These are phyloP conservation scores for Glyptemys insculpta DNA, from an alignment of 2,797 vertebrate species.

Conservation along the genomic window DNA sequence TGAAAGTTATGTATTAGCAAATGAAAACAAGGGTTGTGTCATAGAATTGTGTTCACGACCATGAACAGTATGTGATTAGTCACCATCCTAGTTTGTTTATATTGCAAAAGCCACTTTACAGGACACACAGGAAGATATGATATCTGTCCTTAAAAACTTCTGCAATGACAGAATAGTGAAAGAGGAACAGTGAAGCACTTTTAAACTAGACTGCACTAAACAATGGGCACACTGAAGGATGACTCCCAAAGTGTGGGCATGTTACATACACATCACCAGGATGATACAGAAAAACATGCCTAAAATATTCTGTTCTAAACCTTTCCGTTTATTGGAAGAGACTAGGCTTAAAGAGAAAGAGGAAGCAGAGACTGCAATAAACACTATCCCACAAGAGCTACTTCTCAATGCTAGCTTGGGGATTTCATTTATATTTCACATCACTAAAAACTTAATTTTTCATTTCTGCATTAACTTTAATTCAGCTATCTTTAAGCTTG, in stretches of 20 bases:
- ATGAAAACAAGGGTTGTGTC: neutral
- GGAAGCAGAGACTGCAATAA: neutral
- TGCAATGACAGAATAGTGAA: neutral
- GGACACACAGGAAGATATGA: neutral
- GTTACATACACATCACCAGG: conserved; percentile 40
- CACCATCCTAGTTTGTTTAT: neutral
- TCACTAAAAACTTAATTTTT: neutral
- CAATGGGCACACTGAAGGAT: neutral
- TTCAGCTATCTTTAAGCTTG: neutral
- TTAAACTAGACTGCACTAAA: neutral
- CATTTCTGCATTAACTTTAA: neutral
- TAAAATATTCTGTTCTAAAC: conserved; percentile 37
- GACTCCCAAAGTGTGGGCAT: neutral
- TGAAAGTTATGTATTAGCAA: neutral
- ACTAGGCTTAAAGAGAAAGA: neutral
- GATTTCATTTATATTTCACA: neutral
- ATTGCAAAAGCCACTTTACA: neutral
- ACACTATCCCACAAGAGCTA: neutral
- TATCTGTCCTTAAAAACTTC: neutral
- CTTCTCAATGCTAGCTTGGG: neutral
- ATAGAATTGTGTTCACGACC: neutral
- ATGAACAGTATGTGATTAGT: neutral
- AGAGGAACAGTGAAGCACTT: neutral
- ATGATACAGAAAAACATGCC: conserved; percentile 36
- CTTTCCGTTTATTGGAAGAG: neutral